Evolutionary conservation across 2,888 invertebrate genomes (phyloP).

Genomic region (Agrotis clavis): DNA sequence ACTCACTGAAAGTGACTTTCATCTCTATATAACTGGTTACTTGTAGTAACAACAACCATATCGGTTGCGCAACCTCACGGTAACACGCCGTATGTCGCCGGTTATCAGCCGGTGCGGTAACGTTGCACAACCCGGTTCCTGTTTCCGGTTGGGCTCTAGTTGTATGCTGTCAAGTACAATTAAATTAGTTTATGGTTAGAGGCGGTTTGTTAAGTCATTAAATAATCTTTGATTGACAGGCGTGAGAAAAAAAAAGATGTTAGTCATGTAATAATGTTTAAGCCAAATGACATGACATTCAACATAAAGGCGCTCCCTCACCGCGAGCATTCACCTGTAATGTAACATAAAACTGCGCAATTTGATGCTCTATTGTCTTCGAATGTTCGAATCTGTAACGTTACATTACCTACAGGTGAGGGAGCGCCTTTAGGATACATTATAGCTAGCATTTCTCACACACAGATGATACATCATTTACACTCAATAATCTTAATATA

Average conservation of each 20-base stretch:
- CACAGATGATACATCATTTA: not conserved
- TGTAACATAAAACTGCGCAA: no score
- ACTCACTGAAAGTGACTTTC: constrained; percentile 46
- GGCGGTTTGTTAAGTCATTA: constrained; percentile 5
- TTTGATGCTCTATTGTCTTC: no score
- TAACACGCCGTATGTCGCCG: constrained; percentile 42
- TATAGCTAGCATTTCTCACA: no score
- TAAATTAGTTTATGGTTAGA: constrained; percentile 27
- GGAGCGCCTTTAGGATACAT: not conserved
- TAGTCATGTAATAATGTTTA: not conserved
- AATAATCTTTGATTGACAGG: not conserved
- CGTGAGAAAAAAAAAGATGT: not conserved
- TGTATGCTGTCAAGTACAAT: constrained; percentile 13
- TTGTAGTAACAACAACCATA: not conserved
- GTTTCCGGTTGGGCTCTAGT: constrained; percentile 34
- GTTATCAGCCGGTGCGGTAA: constrained; percentile 36
- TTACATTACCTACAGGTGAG: no score
- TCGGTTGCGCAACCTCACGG: constrained; percentile 48
- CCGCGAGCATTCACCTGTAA: no score
- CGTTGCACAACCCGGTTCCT: constrained; percentile 51
- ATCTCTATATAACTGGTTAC: constrained; percentile 46
- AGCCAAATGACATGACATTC: not conserved
- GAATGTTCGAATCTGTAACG: no score
- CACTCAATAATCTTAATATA: not conserved
- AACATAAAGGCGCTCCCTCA: no score